These are phyloP conservation scores for Parnassius glacialis DNA, from an alignment of 2,888 invertebrate genomes.

Conservation along the genomic window DNA sequence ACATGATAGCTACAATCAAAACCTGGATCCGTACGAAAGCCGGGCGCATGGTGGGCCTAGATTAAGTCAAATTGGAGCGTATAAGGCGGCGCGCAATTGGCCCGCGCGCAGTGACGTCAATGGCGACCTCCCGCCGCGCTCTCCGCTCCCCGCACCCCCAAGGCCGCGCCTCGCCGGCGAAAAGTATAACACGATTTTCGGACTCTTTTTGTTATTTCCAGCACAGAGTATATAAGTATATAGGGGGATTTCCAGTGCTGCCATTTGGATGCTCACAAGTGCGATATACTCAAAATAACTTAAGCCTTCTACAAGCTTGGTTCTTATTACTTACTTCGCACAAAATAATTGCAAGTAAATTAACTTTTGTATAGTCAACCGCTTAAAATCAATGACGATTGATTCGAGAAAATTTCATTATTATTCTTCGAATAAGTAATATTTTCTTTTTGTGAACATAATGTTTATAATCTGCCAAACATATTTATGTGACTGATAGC, in stretches of 20 bases:
- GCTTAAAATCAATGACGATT: too few species aligned
- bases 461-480: too few species aligned
- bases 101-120: slow-evolving; percentile 71
- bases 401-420: too few species aligned
- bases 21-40: slow-evolving; percentile 12
- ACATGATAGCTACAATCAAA: not conserved
- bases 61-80: slow-evolving; percentile 59
- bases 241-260: slow-evolving; percentile 11
- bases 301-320: too few species aligned
- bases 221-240: not conserved
- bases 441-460: too few species aligned
- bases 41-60: slow-evolving; percentile 29
- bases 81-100: slow-evolving; percentile 62
- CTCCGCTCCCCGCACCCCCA: slow-evolving; percentile 46
- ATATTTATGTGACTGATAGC: too few species aligned
- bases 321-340: too few species aligned
- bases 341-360: too few species aligned
- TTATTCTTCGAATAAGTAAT: too few species aligned
- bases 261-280: slow-evolving; percentile 7
- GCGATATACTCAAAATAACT: not conserved
- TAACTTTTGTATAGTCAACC: too few species aligned
- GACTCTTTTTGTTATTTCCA: slow-evolving; percentile 40
- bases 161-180: slow-evolving; percentile 68
- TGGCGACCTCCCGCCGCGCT: slow-evolving; percentile 65
- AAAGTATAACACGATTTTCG: slow-evolving; percentile 75